Conservation (phyloP, 1,140 invertebrate species). For the Conopomorpha cramerella region DNA sequence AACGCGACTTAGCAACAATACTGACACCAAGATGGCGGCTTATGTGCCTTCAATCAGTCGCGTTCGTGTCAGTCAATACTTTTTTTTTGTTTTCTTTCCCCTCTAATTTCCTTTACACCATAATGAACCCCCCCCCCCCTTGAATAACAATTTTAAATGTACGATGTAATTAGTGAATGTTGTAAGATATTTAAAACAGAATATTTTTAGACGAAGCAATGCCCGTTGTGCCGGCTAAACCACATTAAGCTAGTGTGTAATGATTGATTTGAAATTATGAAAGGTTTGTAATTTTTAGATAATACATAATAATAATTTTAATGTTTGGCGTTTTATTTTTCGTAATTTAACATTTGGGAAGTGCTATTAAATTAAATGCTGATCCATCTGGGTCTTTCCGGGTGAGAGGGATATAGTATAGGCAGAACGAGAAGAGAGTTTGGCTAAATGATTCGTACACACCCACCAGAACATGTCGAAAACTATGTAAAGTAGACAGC, state of each 20-base stretch:
- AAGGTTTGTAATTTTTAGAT: conserved; percentile 59
- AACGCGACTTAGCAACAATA: no score
- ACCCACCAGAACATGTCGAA: no score
- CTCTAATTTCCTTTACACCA: neutral
- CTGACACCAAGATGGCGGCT: no score
- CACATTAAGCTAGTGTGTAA: conserved; percentile 40
- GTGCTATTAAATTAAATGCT: no score
- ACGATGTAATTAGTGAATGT: conserved; percentile 1
- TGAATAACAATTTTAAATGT: neutral
- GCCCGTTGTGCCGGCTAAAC: conserved; percentile 32
- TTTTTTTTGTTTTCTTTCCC: neutral
- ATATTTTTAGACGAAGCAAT: conserved; percentile 49
- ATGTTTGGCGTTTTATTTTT: conserved; percentile 16
- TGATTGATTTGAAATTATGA: conserved; percentile 47
- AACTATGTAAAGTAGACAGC: no score
- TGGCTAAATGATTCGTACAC: no score
- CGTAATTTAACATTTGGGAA: conserved; percentile 4
- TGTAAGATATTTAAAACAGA: conserved; percentile 41
- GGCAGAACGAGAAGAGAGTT: no score
- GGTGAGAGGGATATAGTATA: no score
- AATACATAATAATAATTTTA: conserved; percentile 38
- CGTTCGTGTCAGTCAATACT: neutral
- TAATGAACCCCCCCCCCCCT: neutral
- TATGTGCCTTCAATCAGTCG: no score
- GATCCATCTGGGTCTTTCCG: no score